Base-by-base conservation (phyloP, 2,113 vertebrate species). In the Equus quagga region DNA sequence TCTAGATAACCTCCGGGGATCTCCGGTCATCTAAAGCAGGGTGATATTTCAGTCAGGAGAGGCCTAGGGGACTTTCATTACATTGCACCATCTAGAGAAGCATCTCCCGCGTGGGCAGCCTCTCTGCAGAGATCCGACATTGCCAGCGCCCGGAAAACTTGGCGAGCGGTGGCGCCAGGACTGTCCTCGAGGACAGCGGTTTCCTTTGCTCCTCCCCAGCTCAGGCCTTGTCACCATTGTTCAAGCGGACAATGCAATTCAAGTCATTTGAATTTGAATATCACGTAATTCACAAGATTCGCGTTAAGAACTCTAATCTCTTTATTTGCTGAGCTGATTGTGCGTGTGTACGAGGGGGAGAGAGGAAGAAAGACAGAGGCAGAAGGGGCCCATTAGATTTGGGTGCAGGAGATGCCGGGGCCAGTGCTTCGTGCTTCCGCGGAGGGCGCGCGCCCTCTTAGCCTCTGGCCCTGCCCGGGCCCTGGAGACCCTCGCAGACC, bases 201-300 rank as follows among this genome's bases (percentile, higher is more conserved):
- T 36, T 73, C 54, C 33, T 18, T 8, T 46, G 49, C 54, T 87
- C 49, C 94, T 90, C 67, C 89, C 31, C 64, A 75, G 56, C 60
- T 76, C 89, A 33, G 65, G 58, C 19, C 93, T 91, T 49, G 56
- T 91, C 81, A 62, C 54, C 79, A 81, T 85, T 97, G 92, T 97
- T 94, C 93, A 73, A 88, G 82, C 6, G 24, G 89, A 96, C 93
- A 97, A 93, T 93, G 85, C 80, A 90, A 91, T 94, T 86, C 76
- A 95, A 93, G 64, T 94, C 88, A 89, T 97, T 94, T 96, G 82
- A 88, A 97, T 96, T 64, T 85, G 72, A 95, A 72, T 87, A 86
- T 80, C 78, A 23, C 0, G 14, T 80, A 91, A 93, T 93, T 89
- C 82, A 65, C 65, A 90, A 89, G 62, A 87, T 89, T 75, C 36